phyloP scores from a whole-genome alignment of 2,888 invertebrate genomes.

The Nipponacmea schrenckii region DNA sequence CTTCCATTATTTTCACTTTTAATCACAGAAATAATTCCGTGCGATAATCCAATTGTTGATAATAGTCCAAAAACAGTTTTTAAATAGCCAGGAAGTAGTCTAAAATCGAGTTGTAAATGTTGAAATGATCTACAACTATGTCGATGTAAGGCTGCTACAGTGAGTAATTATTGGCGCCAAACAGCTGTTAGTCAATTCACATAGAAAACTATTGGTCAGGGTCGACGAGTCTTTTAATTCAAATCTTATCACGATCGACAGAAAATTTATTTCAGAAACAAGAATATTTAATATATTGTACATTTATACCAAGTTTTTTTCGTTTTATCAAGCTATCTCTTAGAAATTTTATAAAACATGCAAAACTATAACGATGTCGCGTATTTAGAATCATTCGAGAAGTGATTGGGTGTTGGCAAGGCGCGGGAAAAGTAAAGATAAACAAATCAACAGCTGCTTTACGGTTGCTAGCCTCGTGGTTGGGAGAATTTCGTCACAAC shows the following conservation, averaged over 20 bases:
- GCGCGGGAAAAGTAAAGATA: constrained; percentile 63
- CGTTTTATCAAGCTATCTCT: not conserved
- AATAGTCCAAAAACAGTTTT: not conserved
- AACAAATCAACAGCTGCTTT: constrained; percentile 62
- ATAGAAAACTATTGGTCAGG: constrained; percentile 30
- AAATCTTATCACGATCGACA: not conserved
- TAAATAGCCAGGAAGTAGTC: not conserved
- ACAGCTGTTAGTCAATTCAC: constrained; percentile 60
- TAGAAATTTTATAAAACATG: constrained; percentile 32
- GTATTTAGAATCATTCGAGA: constrained; percentile 37
- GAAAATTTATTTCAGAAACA: not conserved
- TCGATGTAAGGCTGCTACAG: constrained; percentile 57
- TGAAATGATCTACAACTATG: constrained; percentile 44
- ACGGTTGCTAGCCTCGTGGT: constrained; percentile 41
- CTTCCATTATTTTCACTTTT: constrained; percentile 39
- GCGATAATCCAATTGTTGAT: constrained; percentile 16
- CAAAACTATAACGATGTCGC: constrained; percentile 42
- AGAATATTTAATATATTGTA: not conserved
- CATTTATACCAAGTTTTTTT: not conserved
- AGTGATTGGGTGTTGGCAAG: constrained; percentile 54
- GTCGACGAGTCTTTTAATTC: not conserved
- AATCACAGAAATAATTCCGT: constrained; percentile 6
- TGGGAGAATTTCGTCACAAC: constrained; percentile 51
- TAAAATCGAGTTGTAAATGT: too few species aligned
- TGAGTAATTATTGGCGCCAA: constrained; percentile 68